Evolutionary conservation across 1,140 invertebrate species (phyloP), one percentile per base, ranked within the genome.

Genomic region (Tyrophagus putrescentiae): DNA sequence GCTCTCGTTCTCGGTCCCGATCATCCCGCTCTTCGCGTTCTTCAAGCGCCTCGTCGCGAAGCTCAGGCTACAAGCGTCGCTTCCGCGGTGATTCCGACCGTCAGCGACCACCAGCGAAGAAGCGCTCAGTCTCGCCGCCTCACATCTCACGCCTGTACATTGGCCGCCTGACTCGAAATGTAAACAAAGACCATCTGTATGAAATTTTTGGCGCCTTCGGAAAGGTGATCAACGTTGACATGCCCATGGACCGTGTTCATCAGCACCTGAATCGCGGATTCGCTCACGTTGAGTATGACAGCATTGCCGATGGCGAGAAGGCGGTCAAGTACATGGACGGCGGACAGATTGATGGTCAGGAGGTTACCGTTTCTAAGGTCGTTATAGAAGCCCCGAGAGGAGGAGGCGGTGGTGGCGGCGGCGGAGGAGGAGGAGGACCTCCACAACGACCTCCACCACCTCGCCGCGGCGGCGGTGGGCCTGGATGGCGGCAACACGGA

Each of bases 251-350:
- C 67, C 80, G 90, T 62, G 75, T 84, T 36, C 90, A 96, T 73
- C 79, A 82, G 0, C 82, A 87, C 69, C 78, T 90, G 64, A 84
- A 85, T 25, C 78, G 85, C 28, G 90, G 92, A 16, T 90, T 89
- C 76, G 90, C 87, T 6, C 97, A 96, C 72, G 84, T 98, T 6
- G 93, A 98, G 68, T 98, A 86, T 74, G 83, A 82, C 64, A 93
- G 82, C 60, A 75, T 88, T 1, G 92, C 96, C 67, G 91, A 96
- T 73, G 93, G 93, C 32, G 91, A 96, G 73, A 93, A 93, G 75
- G 94, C 94, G 0, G 90, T 97, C 81, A 97, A 96, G 73, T 89
- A 97, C 67, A 98, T 98, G 94, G 92, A 98, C 76, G 94, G 94
- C 72, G 94, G 87, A 59, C 77, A 79, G 68, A 76, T 80, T 65